These are phyloP conservation scores for Pyrocoelia pectoralis DNA, from an alignment of 2,888 invertebrate genomes.

Conservation along the genomic window DNA sequence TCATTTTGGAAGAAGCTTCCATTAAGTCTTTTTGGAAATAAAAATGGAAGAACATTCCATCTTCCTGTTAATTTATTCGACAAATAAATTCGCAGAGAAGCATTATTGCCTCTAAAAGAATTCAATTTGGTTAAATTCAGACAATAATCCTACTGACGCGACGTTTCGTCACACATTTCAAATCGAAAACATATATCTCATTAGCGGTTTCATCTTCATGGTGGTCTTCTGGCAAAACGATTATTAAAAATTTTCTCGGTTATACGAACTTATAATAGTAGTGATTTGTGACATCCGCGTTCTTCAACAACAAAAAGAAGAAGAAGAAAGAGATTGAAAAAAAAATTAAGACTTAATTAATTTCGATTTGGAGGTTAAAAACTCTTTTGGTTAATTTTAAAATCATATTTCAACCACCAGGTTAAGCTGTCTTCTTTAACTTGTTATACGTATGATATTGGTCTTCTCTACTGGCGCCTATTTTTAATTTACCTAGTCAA, in stretches of 20 bases:
- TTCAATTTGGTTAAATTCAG: too few species aligned
- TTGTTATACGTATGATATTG: slow-evolving; percentile 26
- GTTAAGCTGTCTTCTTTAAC: slow-evolving; percentile 24
- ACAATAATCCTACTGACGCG: too few species aligned
- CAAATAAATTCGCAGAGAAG: too few species aligned
- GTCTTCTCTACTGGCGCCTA: slow-evolving; percentile 37
- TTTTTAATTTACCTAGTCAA: slow-evolving; percentile 39
- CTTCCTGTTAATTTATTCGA: too few species aligned
- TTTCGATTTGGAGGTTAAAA: not conserved
- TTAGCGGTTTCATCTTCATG: not conserved
- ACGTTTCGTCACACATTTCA: too few species aligned
- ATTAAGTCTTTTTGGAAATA: too few species aligned
- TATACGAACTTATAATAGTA: not conserved
- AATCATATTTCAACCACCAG: slow-evolving; percentile 23
- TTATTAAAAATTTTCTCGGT: not conserved
- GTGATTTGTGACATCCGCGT: slow-evolving; percentile 1
- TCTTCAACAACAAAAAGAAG: not conserved
- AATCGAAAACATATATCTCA: too few species aligned
- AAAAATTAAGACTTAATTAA: slow-evolving; percentile 1
- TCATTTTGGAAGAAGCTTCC: too few species aligned
- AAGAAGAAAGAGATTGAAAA: not conserved
- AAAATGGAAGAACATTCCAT: too few species aligned
- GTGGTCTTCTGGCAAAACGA: not conserved
- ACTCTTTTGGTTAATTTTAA: slow-evolving; percentile 1
- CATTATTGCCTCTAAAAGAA: too few species aligned